Conservation (phyloP, 2,797 vertebrate species). For the Lepilemur ruficaudatus region DNA sequence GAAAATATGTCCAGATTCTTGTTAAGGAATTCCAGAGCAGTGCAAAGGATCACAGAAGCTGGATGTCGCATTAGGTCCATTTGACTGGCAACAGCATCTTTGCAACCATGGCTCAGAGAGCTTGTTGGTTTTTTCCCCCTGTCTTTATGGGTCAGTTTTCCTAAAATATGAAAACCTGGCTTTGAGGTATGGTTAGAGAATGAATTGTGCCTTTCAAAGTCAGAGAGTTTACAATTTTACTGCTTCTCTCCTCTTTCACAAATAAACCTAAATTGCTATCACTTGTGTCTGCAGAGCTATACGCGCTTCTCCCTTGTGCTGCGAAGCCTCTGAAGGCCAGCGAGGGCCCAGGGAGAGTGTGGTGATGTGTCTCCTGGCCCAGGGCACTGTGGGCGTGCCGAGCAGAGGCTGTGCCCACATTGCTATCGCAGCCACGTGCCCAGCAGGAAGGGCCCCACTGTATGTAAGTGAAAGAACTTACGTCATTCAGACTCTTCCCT, state of each 20-base stretch:
- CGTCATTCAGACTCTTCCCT: fast-evolving
- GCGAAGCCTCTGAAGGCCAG: not conserved
- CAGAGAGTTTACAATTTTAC: not conserved
- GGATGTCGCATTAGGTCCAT: not conserved
- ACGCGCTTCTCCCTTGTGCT: not conserved
- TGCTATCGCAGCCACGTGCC: fast-evolving
- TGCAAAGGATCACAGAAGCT: not conserved
- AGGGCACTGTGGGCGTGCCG: not conserved
- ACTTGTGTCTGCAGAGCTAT: not conserved
- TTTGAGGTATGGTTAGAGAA: not conserved
- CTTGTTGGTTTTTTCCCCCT: not conserved
- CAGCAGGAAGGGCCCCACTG: not conserved
- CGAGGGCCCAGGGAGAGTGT: fast-evolving
- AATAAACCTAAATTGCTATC: not conserved
- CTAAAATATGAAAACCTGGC: not conserved
- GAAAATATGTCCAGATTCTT: not conserved
- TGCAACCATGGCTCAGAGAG: not conserved
- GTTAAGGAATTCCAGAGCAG: not conserved
- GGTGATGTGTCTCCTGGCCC: not conserved
- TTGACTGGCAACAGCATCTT: not conserved
- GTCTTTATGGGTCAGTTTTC: not conserved
- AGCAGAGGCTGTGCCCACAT: not conserved
- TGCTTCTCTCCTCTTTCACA: not conserved
- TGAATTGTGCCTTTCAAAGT: not conserved
- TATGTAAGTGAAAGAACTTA: not conserved